Evolutionary conservation across 1,140 invertebrate genomes (phyloP).

Genomic region (Teleogryllus occipitalis): DNA sequence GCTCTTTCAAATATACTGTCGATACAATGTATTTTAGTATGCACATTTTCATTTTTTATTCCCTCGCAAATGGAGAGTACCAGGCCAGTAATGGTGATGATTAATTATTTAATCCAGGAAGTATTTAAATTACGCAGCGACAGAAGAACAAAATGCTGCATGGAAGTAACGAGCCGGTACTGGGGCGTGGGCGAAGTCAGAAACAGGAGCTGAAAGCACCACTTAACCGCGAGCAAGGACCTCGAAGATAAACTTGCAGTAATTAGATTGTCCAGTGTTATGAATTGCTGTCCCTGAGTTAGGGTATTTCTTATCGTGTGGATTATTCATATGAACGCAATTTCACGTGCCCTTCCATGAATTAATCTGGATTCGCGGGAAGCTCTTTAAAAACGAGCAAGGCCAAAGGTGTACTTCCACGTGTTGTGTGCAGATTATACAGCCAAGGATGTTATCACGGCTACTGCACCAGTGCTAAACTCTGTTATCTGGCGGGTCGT

Average conservation of each 20-base stretch:
- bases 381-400: not conserved
- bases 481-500: not conserved
- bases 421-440: not conserved
- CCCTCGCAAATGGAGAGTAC: not conserved
- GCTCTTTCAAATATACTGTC: not conserved
- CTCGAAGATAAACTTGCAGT: not conserved
- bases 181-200: too few species aligned
- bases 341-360: not conserved
- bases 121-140: too few species aligned
- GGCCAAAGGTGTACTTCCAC: not conserved
- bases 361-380: not conserved
- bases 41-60: not conserved
- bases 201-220: too few species aligned
- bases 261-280: not conserved
- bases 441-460: not conserved
- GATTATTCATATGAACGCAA: constrained; percentile 1
- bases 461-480: not conserved
- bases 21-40: not conserved
- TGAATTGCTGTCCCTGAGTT: not conserved
- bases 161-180: too few species aligned
- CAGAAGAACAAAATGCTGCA: too few species aligned
- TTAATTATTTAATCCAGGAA: too few species aligned
- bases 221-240: not conserved
- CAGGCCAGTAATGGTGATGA: too few species aligned
- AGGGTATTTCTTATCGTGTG: not conserved